Conservation (phyloP, 2,797 vertebrate genomes). For the Hydrolagus colliei region DNA sequence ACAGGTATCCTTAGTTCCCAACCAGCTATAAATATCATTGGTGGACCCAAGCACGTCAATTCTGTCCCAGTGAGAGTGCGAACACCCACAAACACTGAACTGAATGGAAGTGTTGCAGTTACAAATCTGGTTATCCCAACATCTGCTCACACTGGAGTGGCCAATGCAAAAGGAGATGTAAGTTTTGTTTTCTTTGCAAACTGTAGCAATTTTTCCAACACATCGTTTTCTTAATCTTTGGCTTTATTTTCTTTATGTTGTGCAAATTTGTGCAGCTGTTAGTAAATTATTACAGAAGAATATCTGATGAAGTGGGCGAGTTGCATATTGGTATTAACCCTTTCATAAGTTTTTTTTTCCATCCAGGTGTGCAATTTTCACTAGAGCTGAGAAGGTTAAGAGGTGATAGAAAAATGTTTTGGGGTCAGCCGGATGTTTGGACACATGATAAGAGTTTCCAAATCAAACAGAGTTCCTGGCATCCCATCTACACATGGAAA, state of each 20-base stretch:
- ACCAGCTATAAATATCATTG: conserved; percentile 52
- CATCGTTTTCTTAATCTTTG: neutral
- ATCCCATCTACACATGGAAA: too few relatives aligned
- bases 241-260: neutral
- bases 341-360: too few relatives aligned
- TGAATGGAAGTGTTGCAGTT: conserved; percentile 40
- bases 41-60: conserved; percentile 55
- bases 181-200: conserved; percentile 52
- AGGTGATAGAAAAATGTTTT: too few relatives aligned
- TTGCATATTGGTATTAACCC: too few relatives aligned
- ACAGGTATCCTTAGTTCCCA: conserved; percentile 55
- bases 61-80: conserved; percentile 55
- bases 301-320: too few relatives aligned
- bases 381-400: too few relatives aligned
- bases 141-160: conserved; percentile 36
- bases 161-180: conserved; percentile 67
- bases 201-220: too few relatives aligned
- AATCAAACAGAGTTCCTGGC: too few relatives aligned
- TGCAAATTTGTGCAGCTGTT: neutral
- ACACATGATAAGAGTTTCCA: too few relatives aligned
- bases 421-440: too few relatives aligned
- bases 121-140: conserved; percentile 49
- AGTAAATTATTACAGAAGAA: neutral
- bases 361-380: too few relatives aligned
- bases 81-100: conserved; percentile 40